Conservation (phyloP, 1,140 invertebrate species). For the Lucilia sericata region DNA sequence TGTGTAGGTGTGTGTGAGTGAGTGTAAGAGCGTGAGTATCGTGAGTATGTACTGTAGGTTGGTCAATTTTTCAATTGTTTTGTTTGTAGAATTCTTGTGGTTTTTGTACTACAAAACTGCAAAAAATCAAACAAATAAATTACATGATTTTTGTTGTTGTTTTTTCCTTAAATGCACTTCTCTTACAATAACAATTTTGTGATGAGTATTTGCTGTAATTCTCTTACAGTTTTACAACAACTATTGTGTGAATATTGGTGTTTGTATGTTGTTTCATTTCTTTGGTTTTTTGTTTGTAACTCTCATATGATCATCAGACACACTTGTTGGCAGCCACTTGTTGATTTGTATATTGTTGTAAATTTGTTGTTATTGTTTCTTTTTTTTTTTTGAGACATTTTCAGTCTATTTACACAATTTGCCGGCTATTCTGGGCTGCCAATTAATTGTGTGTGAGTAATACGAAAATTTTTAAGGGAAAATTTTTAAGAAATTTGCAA, state of each 20-base stretch:
- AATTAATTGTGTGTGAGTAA: background rate
- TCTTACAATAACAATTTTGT: background rate
- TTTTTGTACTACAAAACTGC: background rate
- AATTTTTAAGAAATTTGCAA: no score
- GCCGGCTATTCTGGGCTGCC: slow-evolving; percentile 32
- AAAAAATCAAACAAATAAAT: background rate
- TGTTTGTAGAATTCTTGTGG: background rate
- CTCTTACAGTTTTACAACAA: no score
- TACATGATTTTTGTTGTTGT: no score
- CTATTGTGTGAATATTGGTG: background rate
- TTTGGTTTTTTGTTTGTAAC: background rate
- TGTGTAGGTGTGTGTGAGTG: no score
- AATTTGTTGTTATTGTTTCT: slow-evolving; percentile 33
- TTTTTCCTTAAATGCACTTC: background rate
- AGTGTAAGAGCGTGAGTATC: no score
- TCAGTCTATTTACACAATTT: slow-evolving; percentile 38
- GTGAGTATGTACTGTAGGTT: background rate
- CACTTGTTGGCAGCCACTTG: slow-evolving; percentile 35
- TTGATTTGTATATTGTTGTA: background rate
- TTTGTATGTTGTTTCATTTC: background rate
- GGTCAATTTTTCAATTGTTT: background rate
- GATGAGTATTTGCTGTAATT: no score
- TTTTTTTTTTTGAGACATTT: background rate
- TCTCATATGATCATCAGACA: background rate
- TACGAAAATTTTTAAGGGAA: background rate